Base-by-base conservation (phyloP, 2,888 invertebrate genomes). In the Caenorhabditis sp. region DNA sequence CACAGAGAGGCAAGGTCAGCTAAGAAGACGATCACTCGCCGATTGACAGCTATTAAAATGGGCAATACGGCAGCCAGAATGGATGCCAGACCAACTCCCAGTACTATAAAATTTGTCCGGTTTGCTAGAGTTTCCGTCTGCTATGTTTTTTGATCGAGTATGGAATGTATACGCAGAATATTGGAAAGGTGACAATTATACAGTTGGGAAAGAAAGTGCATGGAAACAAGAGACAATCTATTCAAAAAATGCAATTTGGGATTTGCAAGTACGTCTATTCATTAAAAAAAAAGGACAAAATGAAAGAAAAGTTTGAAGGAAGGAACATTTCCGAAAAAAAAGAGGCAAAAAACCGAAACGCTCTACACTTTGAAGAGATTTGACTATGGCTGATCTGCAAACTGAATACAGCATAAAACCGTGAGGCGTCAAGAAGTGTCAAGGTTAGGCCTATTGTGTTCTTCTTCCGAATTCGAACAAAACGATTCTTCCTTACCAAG, bases 401-500 rank as follows among this genome's bases (percentile, higher is more conserved):
- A 9, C 40, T 40, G 40, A 6, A 40, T 40, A 55, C 51, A 32
- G 18, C 50, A 51, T 13, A n/a, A 22, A 18, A 20, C 15, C 47
- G 55, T n/a, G 53, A 67, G 74, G 65, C 74, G 67, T 51, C 67
- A 67, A 58, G 32, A 67, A 67, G 61, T 76, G 76, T 76, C 76
- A 76, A 76, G 76, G 76, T 61, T 67, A 67, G 60, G 18, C 20
- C 65, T 18, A 56, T 28, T 74, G 58, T 67, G 76, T 67, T 47
- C 61, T n/a, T 9, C 55, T 50, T 67, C 51, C 37, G 32, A n/a
- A 44, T 35, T 24, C 11, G 44, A 26, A n/a, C 15, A 3, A 20
- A 15, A 2, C 40, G 35, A 3, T 60, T 60, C 28, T 18, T 4
- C 15, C 37, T 11, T 40, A 15, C 9, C 8, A 5, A 15, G 60